Percentiles rank a stretch among this genome's conserved stretches.
These are phyloP conservation scores for Sitodiplosis mosellana DNA, from an alignment of 1,140 invertebrate species.

Conservation along the genomic window DNA sequence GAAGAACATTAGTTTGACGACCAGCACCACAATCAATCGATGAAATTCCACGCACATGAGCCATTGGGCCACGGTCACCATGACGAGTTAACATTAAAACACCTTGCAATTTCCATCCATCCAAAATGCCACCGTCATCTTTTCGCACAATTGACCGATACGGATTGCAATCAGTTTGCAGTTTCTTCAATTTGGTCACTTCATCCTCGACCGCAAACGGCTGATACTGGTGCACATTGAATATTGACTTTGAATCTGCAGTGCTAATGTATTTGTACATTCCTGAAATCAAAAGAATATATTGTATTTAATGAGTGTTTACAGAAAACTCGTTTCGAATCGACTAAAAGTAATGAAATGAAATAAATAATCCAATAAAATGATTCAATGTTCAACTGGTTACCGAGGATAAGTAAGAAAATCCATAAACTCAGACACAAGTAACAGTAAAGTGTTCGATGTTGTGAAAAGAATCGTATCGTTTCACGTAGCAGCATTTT, in stretches of 20 bases:
- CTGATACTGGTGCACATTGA: constrained; percentile 14
- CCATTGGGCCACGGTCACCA: constrained; percentile 70
- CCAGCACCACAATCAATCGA: constrained; percentile 49
- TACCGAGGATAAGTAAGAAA: constrained; percentile 50
- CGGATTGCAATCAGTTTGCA: constrained; percentile 37
- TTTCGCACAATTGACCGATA: constrained; percentile 39
- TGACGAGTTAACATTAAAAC: constrained; percentile 66
- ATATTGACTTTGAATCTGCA: constrained; percentile 5
- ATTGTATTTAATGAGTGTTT: too few relatives aligned
- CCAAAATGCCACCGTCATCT: constrained; percentile 42
- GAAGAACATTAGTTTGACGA: constrained; percentile 27
- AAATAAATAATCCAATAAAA: too few relatives aligned
- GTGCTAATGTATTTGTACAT: constrained; percentile 55
- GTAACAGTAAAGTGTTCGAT: constrained; percentile 58
- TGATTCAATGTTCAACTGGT: too few relatives aligned
- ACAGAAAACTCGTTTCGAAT: too few relatives aligned
- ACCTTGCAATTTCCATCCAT: constrained; percentile 50
- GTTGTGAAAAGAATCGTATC: constrained; percentile 47
- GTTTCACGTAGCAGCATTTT: constrained; percentile 31
- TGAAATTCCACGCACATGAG: constrained; percentile 54
- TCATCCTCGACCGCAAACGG: constrained; percentile 14
- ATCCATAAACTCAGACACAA: constrained; percentile 59
- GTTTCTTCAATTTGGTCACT: constrained; percentile 5
- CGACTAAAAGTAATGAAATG: too few relatives aligned
- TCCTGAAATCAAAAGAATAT: constrained; percentile 36